Base-by-base conservation (phyloP, 2,888 invertebrate genomes). In the Timandra comae region DNA sequence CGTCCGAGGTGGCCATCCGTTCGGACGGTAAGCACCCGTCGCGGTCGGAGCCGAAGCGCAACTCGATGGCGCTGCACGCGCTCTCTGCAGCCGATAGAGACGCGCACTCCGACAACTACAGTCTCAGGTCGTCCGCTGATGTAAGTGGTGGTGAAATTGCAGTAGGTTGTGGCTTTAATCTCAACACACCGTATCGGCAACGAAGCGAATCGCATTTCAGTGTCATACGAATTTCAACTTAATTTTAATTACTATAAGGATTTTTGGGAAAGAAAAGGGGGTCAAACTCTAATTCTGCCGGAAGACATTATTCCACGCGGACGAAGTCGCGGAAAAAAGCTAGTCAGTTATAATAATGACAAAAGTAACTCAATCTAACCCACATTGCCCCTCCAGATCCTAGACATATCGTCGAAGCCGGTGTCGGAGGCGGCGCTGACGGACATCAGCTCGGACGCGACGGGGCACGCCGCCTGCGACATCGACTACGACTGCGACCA, bases 401-500 rank as follows among this genome's bases (percentile, higher is more conserved):
- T 86, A 22, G 86, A 86, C 52, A 85, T 86, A 56, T 86, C 86
- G 0, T 86, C 86, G 2, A 86, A 86, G 56, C 86, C 86, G 3
- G 86, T 85, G 1, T 86, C 86, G 0, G 86, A 86, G 25, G 86
- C 85, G 7, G 85, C 81, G 0, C 54, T 86, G 1, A 86, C 86
- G 0, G 86, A 86, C 61, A 80, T 86, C 32, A 86, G 86, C 27
- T 86, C 86, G 2, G 86, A 86, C 60, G 86, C 86, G 46, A 86
- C 86, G 1, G 86, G 86, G 0, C 84, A 86, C 64, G 86, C 86
- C 8, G 86, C 86, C 2, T 85, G 85, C 56, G 86, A 87, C 57
- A 86, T 86, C 53, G 86, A 86, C 64, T 82, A 79, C 58, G 86
- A 87, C 46, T 75, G 73, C 54, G 86, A 86, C 37, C 85, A 78